Evolutionary conservation across 2,797 vertebrate genomes (phyloP).

Genomic region (Trachops cirrhosus): DNA sequence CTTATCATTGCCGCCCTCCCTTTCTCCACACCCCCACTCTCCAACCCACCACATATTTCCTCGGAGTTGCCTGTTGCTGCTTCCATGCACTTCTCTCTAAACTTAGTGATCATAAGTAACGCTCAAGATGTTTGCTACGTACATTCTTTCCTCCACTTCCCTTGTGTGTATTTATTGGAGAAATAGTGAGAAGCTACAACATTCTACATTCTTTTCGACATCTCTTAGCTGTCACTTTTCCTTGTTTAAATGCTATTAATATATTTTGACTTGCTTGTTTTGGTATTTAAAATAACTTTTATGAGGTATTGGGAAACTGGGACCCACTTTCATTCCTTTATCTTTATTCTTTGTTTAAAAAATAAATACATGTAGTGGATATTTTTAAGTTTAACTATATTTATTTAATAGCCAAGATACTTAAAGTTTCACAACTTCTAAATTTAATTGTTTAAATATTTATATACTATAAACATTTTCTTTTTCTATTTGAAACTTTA

Average conservation of each 20-base stretch:
- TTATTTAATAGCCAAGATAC: background rate
- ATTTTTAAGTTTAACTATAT: background rate
- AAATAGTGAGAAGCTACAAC: background rate
- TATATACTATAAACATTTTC: background rate
- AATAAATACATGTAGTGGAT: background rate
- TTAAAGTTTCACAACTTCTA: background rate
- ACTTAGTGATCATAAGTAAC: background rate
- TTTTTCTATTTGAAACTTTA: background rate
- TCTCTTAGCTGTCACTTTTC: background rate
- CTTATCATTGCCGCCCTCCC: background rate
- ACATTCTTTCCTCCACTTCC: background rate
- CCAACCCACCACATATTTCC: background rate
- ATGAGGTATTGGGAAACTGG: background rate
- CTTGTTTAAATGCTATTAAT: background rate
- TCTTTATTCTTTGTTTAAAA: background rate
- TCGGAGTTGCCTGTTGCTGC: background rate
- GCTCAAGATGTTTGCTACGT: background rate
- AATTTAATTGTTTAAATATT: background rate
- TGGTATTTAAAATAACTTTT: background rate
- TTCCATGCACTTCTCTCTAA: background rate
- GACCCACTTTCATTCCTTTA: background rate
- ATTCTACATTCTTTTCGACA: background rate
- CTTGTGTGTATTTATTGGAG: background rate
- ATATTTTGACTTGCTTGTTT: background rate
- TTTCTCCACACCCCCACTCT: background rate